Conservation (phyloP, 1,140 invertebrate genomes). For the Anastrepha ludens region DNA sequence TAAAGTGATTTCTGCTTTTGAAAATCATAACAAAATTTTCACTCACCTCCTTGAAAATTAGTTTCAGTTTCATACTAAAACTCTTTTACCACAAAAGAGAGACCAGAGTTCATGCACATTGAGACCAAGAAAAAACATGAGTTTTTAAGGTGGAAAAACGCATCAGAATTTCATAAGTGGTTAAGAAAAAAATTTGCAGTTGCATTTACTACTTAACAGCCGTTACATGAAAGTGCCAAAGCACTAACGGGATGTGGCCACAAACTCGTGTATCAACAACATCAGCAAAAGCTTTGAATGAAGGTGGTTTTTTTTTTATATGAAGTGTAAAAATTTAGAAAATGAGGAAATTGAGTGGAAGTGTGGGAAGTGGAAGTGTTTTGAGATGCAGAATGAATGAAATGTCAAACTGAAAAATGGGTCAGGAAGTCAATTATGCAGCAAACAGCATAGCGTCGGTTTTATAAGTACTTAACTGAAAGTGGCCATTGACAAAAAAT, state of each 20-base stretch:
- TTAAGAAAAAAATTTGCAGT: neutral
- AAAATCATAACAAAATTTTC: neutral
- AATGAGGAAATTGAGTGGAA: too few relatives aligned
- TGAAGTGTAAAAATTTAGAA: too few relatives aligned
- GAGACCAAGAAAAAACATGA: neutral
- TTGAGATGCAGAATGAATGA: too few relatives aligned
- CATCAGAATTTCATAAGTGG: neutral
- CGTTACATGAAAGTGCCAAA: slow-evolving; percentile 6
- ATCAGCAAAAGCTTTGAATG: neutral
- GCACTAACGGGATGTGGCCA: neutral
- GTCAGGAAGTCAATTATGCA: too few relatives aligned
- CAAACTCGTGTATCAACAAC: neutral
- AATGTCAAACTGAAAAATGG: too few relatives aligned
- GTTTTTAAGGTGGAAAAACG: neutral
- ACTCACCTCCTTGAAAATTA: neutral
- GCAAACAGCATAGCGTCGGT: too few relatives aligned
- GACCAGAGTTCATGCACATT: neutral
- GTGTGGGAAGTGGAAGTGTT: too few relatives aligned
- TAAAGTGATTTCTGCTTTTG: too few relatives aligned
- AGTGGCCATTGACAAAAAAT: too few relatives aligned
- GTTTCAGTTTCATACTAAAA: neutral
- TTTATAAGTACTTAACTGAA: too few relatives aligned
- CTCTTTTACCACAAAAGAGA: neutral
- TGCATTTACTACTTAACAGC: neutral
- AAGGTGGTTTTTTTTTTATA: neutral